phyloP scores from a whole-genome alignment of 1,140 invertebrate species.

The Stegodyphus mimosarum region DNA sequence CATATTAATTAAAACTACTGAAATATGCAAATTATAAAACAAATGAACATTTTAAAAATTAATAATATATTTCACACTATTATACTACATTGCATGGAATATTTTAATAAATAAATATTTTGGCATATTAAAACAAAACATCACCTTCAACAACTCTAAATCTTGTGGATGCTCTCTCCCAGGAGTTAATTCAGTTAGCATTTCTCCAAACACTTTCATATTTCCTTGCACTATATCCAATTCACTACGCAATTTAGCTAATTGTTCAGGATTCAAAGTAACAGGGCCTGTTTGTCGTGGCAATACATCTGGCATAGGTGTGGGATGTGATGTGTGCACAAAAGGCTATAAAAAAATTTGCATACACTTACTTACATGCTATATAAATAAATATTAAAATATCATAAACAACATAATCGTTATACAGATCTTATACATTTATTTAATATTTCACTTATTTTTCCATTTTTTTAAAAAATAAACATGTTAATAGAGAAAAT shows the following conservation, averaged over 20 bases:
- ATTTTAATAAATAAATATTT: too few relatives aligned
- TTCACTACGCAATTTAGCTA: conserved; percentile 89
- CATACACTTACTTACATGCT: not conserved
- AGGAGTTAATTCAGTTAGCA: conserved; percentile 88
- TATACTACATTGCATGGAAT: too few relatives aligned
- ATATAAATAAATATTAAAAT: not conserved
- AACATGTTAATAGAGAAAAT: too few relatives aligned
- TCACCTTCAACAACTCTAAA: conserved; percentile 77
- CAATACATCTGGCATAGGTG: conserved; percentile 54
- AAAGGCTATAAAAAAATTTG: not conserved
- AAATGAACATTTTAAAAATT: too few relatives aligned
- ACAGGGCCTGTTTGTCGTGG: conserved; percentile 63
- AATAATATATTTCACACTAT: too few relatives aligned
- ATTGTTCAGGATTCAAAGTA: conserved; percentile 80
- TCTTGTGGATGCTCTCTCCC: conserved; percentile 79
- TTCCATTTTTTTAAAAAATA: too few relatives aligned
- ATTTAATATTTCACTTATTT: too few relatives aligned
- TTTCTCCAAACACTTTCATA: conserved; percentile 92
- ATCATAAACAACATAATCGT: too few relatives aligned
- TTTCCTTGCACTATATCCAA: conserved; percentile 93
- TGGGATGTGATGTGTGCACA: conserved; percentile 16
- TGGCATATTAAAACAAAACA: not conserved
- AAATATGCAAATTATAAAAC: too few relatives aligned
- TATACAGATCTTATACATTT: too few relatives aligned
- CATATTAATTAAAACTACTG: too few relatives aligned